These are phyloP conservation scores for Phainopepla nitens DNA, from an alignment of 2,113 vertebrate genomes.

Conservation along the genomic window DNA sequence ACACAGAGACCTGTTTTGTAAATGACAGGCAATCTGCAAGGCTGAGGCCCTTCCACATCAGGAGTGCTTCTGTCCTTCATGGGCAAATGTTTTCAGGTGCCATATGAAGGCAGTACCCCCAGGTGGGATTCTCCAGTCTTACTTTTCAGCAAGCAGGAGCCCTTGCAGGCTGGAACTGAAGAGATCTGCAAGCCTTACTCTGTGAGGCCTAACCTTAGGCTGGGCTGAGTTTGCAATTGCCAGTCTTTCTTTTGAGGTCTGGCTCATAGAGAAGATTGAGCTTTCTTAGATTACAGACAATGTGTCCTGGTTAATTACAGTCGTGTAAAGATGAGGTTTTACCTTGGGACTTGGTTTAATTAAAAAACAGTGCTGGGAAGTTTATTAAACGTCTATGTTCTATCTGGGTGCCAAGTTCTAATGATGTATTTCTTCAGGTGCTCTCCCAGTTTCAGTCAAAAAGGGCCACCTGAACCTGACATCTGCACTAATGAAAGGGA, in stretches of 20 bases:
- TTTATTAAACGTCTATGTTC: constrained; percentile 30
- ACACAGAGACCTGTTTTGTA: neutral
- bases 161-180: neutral
- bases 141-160: neutral
- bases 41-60: neutral
- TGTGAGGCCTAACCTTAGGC: neutral
- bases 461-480: neutral
- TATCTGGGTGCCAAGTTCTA: neutral
- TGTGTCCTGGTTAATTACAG: constrained; percentile 57
- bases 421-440: neutral
- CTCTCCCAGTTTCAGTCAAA: neutral
- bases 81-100: neutral
- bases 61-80: neutral
- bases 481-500: neutral
- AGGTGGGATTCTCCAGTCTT: neutral
- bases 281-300: neutral
- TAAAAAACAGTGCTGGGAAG: constrained; percentile 26
- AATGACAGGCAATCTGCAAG: neutral
- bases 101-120: neutral
- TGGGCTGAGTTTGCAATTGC: neutral
- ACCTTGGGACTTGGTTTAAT: constrained; percentile 56
- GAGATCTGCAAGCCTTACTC: neutral
- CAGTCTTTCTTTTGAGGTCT: neutral
- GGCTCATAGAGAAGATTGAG: neutral
- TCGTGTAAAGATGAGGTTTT: neutral